Percentiles rank a stretch among this genome's conserved stretches.
phyloP scores from a whole-genome alignment of 2,113 vertebrate species.

The Hyperopisus bebe region DNA sequence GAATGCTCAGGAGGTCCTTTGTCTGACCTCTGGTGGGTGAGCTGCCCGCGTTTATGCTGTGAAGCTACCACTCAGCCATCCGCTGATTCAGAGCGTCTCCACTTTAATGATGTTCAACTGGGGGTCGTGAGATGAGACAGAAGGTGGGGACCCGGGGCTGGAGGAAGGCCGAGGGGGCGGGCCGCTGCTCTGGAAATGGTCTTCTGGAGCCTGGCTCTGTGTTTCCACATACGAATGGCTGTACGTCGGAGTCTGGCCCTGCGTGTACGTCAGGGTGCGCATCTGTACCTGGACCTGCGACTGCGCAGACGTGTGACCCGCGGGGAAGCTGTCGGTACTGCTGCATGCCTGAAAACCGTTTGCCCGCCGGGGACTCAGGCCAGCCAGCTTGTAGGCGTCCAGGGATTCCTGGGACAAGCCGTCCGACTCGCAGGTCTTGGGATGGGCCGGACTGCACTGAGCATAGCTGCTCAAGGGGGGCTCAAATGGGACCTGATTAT shows the following conservation, averaged over 20 bases:
- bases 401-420: conserved; percentile 42
- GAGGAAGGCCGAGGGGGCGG: conserved; percentile 34
- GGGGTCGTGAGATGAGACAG: conserved; percentile 34
- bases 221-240: conserved; percentile 41
- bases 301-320: conserved; percentile 31
- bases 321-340: conserved; percentile 42
- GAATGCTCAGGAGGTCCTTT: not conserved
- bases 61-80: not conserved
- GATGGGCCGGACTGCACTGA: conserved; percentile 52
- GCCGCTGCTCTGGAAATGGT: conserved; percentile 48
- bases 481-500: conserved; percentile 55
- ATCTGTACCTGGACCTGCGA: conserved; percentile 39
- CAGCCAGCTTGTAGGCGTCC: conserved; percentile 56
- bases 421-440: conserved; percentile 50
- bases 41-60: not conserved
- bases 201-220: conserved; percentile 46
- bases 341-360: conserved; percentile 58
- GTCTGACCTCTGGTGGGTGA: not conserved
- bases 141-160: conserved; percentile 22
- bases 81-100: conserved; percentile 49
- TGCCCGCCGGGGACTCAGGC: conserved; percentile 47
- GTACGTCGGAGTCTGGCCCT: conserved; percentile 44
- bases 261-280: conserved; percentile 43
- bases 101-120: conserved; percentile 60
- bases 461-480: conserved; percentile 36